These are phyloP conservation scores for Meriones psammophilus DNA, from an alignment of 2,797 vertebrate species.

Conservation along the genomic window DNA sequence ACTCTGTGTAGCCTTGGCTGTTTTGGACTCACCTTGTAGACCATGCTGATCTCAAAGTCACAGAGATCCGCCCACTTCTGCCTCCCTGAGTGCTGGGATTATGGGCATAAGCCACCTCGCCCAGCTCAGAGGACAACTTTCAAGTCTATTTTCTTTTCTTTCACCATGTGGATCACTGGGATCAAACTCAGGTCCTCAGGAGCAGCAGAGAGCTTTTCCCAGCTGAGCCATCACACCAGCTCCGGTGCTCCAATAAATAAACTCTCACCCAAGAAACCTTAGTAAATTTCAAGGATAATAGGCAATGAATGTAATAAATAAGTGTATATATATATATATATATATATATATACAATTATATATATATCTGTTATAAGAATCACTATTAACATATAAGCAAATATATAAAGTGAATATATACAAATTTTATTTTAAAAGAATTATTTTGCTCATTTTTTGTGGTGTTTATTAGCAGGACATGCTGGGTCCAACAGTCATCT, in stretches of 20 bases:
- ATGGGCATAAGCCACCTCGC: too few relatives aligned
- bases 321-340: too few relatives aligned
- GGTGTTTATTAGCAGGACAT: background rate
- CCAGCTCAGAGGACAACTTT: background rate
- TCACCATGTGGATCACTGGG: background rate
- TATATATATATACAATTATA: too few relatives aligned
- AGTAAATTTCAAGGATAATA: background rate
- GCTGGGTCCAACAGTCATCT: background rate
- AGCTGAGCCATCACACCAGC: background rate
- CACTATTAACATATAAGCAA: background rate
- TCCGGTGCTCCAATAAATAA: background rate
- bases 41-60: too few relatives aligned
- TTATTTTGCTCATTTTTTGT: constrained; percentile 1
- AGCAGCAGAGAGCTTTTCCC: background rate
- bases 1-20: too few relatives aligned
- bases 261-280: background rate
- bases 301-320: too few relatives aligned
- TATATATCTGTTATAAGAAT: background rate
- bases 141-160: background rate
- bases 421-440: background rate
- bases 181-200: background rate
- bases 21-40: too few relatives aligned
- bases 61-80: too few relatives aligned
- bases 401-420: background rate
- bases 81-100: too few relatives aligned